Evolutionary conservation across 2,113 vertebrate species (phyloP), one percentile per base, ranked within the genome.

Genomic region (Alligator mississippiensis): DNA sequence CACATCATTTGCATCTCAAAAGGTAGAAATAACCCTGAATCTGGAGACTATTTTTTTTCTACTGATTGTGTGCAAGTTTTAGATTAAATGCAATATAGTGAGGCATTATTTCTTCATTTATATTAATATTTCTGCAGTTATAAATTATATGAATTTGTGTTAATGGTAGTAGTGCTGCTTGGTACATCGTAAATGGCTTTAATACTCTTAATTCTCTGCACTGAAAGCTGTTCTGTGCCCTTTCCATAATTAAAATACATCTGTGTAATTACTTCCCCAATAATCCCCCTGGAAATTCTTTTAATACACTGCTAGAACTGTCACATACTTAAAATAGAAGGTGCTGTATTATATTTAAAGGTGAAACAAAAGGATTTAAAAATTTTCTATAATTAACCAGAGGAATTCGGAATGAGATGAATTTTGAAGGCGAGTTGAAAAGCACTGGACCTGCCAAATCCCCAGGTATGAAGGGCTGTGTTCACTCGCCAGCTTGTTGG

Each of bases 261-360:
- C 78, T 76, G 6, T 84, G 89, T 92, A 84, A 94, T 94, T 89
- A 66, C 66, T 81, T 80, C 15, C 47, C 12, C 17, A 63, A 24
- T 90, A 77, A 89, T 84, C 76, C 88, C 79, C 84, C 2, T 84
- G 82, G 64, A 84, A 78, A 30, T 91, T 86, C 59, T 83, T 78
- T 62, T 68, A 84, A 75, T 80, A 27, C 78, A 62, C 75, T 77
- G 27, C 15, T 15, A 47, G 63, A 86, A 81, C 10, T 62, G 38
- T 27, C 19, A 82, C 38, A 76, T 66, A 13, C 10, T 64, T n/a
- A 81, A 47, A 59, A 78, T 22, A 60, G 19, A 77, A 62, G 75
- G 12, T 85, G 27, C 4, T 77, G n/a, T 6, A 84, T 92, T 62
- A 17, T 18, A 27, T 68, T 59, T 74, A 57, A 55, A 57, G 25